Evolutionary conservation across 1,140 invertebrate genomes (phyloP).

Genomic region (honey bee (Apis mellifera)): DNA sequence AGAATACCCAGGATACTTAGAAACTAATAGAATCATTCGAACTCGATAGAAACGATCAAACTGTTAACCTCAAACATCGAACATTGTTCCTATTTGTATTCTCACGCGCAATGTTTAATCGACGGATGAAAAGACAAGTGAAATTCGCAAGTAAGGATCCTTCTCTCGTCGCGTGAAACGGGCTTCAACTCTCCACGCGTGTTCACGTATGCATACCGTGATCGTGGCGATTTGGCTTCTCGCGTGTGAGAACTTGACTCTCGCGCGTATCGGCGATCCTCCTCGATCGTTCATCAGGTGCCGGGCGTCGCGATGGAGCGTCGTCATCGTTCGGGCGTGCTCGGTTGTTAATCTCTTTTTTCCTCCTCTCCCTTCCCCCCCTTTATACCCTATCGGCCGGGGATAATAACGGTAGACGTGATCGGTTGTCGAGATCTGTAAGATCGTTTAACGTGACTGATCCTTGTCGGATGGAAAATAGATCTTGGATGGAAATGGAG

Average conservation of each 20-base stretch:
- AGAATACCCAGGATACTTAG: no score
- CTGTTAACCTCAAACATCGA: no score
- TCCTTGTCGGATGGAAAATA: background rate
- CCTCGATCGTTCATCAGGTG: constrained; percentile 15
- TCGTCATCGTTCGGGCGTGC: background rate
- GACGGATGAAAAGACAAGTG: no score
- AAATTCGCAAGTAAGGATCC: background rate
- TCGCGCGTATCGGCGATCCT: constrained; percentile 48
- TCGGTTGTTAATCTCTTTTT: background rate
- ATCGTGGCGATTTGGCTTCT: constrained; percentile 20
- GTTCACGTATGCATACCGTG: constrained; percentile 15
- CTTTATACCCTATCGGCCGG: no score
- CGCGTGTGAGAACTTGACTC: constrained; percentile 38
- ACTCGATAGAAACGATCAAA: no score
- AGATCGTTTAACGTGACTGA: background rate
- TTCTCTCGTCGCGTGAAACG: background rate
- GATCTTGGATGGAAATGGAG: background rate
- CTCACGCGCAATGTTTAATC: no score
- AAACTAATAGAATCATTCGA: no score
- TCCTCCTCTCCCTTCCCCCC: background rate
- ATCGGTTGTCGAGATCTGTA: background rate
- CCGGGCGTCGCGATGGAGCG: background rate
- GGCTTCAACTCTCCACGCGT: background rate
- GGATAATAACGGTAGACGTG: background rate
- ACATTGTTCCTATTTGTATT: no score